These are phyloP conservation scores for Martes martes DNA, from an alignment of 2,113 vertebrate genomes.

Conservation along the genomic window DNA sequence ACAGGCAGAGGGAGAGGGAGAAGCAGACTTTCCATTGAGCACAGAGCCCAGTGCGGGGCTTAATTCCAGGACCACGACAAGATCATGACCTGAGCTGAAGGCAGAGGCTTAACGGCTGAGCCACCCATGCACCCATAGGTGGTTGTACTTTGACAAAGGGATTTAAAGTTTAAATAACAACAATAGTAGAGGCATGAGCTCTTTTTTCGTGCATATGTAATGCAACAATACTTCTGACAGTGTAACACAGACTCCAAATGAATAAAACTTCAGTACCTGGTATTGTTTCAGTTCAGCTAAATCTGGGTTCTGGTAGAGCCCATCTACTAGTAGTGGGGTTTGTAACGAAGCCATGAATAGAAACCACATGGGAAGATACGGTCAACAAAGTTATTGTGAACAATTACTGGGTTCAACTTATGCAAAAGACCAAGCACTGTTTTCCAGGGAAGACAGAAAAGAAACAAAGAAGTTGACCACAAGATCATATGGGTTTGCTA, in stretches of 20 bases:
- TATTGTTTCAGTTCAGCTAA: not conserved
- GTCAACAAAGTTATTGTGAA: not conserved
- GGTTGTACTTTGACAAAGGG: not conserved
- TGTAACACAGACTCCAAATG: not conserved
- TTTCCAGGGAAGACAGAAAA: not conserved
- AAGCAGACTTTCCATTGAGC: not conserved
- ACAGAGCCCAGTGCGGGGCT: not conserved
- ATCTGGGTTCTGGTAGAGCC: not conserved
- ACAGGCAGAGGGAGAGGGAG: not conserved
- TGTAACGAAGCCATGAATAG: not conserved
- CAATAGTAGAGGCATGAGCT: not conserved
- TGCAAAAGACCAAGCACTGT: not conserved
- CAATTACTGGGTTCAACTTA: not conserved
- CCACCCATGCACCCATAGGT: not conserved
- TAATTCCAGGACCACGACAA: rapidly evolving
- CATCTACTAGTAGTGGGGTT: not conserved
- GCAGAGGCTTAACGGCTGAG: not conserved
- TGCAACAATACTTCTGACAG: not conserved
- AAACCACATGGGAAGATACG: not conserved
- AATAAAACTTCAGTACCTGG: not conserved
- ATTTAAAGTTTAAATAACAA: not conserved
- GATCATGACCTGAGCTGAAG: not conserved
- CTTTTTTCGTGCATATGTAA: not conserved
- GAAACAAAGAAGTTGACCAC: not conserved
- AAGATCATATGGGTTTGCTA: not conserved